Base-by-base conservation (phyloP, 2,113 vertebrate genomes). In the Monopterus albus region DNA sequence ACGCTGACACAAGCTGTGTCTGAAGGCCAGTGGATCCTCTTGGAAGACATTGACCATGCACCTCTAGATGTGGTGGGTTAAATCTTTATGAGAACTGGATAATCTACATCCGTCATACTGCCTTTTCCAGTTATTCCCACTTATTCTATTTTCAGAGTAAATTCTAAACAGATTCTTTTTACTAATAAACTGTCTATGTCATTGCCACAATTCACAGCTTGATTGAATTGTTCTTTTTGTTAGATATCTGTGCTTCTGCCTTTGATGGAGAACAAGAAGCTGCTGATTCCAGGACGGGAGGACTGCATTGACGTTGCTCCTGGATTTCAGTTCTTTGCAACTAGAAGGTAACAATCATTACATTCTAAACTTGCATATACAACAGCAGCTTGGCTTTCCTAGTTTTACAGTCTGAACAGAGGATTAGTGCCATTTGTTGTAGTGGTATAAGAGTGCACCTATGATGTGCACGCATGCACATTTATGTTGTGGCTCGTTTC, bases 31-130 rank as follows among this genome's bases (percentile, higher is more conserved):
- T 99, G 98, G 98, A 94, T 99, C 78, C 95, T 99, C 13, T 79
- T 99, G 76, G 98, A 99, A 57, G 97, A 99, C 81, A 98, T 99
- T 28, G 97, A 99, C 87, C 96, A 98, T 50, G 97, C 97, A 12
- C 95, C 98, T 59, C 89, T 99, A 70, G 98, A 99, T 39, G 97
- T 99, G 93, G 98, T 99, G 89, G 52, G 95, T 88, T 55, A 8
- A 31, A 13, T 10, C 36, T 7, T 11, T 1, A 35, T 11, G 23
- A 42, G 15, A 56, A 21, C 23, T 23, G 7, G 14, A 3, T 20
- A 20, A 18, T 31, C 28, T 21, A 17, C 13, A 10, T 2, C 25
- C 3, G 7, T 25, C 13, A 11, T 42, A 7, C 43, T 45, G 13
- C 2, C 5, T 55, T 21, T 52, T 61, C 28, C 18, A 42, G 9